phyloP scores from a whole-genome alignment of 2,797 vertebrate species.

The Triplophysa bombifrons region DNA sequence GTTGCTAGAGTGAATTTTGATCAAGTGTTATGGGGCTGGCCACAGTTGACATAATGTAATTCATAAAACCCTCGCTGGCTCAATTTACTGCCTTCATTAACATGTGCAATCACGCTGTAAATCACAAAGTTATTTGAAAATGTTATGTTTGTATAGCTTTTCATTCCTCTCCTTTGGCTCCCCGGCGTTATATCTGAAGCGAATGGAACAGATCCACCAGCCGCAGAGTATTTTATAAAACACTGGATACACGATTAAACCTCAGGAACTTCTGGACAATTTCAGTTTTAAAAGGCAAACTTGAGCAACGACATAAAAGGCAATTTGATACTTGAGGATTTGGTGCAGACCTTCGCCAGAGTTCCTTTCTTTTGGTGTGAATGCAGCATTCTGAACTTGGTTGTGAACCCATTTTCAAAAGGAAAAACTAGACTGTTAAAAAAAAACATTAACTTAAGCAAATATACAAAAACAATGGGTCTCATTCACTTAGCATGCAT shows the following conservation, averaged over 20 bases:
- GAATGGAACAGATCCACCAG: conserved; percentile 27
- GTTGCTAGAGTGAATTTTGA: conserved; percentile 28
- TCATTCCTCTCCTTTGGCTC: conserved; percentile 38
- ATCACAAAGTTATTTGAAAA: conserved; percentile 39
- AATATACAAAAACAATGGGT: not conserved
- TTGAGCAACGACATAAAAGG: conserved; percentile 8
- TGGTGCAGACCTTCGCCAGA: not conserved
- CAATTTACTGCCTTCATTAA: conserved; percentile 51
- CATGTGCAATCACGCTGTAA: conserved; percentile 45
- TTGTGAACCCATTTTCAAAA: not conserved
- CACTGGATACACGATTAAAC: conserved; percentile 23
- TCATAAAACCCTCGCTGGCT: conserved; percentile 43
- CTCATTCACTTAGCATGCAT: too few relatives aligned
- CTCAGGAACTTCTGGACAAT: conserved; percentile 30
- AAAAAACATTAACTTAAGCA: not conserved
- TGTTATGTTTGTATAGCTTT: conserved; percentile 36
- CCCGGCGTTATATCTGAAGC: conserved; percentile 36
- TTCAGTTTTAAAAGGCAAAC: conserved; percentile 31
- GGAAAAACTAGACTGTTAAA: not conserved
- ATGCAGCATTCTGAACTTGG: conserved; percentile 2
- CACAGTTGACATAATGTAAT: conserved; percentile 30
- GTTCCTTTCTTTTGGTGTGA: not conserved
- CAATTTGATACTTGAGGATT: conserved; percentile 16
- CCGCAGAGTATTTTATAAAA: conserved; percentile 26
- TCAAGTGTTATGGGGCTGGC: conserved; percentile 38